Base-by-base conservation (phyloP, 2,888 invertebrate genomes). In the Thymelicus sylvestris region DNA sequence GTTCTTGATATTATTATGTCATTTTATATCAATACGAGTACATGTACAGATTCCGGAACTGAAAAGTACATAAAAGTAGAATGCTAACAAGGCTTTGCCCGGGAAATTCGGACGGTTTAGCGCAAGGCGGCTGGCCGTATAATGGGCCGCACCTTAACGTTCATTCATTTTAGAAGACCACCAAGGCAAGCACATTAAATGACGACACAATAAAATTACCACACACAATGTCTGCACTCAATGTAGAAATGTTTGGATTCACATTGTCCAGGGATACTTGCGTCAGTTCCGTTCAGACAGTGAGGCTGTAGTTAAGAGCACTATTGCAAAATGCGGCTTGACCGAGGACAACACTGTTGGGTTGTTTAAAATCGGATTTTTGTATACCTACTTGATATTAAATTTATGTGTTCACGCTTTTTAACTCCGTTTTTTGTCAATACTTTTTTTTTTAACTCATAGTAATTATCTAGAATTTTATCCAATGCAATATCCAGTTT, bases 151-250 rank as follows among this genome's bases (percentile, higher is more conserved):
- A 8, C 13, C 8, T 19, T 19, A 19, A n/a, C 15, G 50, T 50
- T 15, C 19, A 52, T 8, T 52, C 19, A 52, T 52, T 52, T 52
- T 19, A 15, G 7, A 7, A 52, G 50, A 15, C 1, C 50, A 31
- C 10, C 44, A 55, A 68, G 15, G 63, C 52, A 68, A 63, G 57
- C 55, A 47, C 63, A 63, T 68, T 63, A 52, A 61, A 61, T 55
- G 44, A 57, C 38, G 41, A 63, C 63, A 68, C 52, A 68, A 68
- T 63, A 63, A 68, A 63, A 68, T 68, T 68, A 55, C 57, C 52
- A 47, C 55, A 68, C 24, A 68, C 55, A 62, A 41, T 57, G 63
- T 68, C 55, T 41, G 55, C 47, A 55, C 38, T 68, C n/a, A 68
- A 55, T 63, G 41, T 41, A n/a, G n/a, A 55, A 24, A 15, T 24